Percentiles rank a stretch among this genome's conserved stretches.
These are phyloP conservation scores for Spialia ferax DNA, from an alignment of 2,888 invertebrate species.

Conservation along the genomic window DNA sequence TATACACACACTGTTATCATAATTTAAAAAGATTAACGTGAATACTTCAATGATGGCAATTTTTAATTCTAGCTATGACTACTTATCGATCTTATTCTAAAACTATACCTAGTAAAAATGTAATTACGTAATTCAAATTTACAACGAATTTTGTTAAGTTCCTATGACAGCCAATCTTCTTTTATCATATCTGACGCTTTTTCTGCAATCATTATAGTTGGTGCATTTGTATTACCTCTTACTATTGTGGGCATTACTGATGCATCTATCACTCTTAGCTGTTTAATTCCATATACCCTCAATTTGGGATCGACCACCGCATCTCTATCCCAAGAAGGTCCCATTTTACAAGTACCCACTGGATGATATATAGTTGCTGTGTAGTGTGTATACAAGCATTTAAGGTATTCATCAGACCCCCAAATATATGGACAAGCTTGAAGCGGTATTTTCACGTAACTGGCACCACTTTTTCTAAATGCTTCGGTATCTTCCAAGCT, in stretches of 20 bases:
- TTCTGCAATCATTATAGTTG: slow-evolving; percentile 95
- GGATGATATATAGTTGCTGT: slow-evolving; percentile 91
- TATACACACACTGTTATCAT: neutral
- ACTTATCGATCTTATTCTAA: neutral
- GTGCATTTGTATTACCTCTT: slow-evolving; percentile 93
- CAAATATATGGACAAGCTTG: slow-evolving; percentile 87
- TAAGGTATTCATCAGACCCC: slow-evolving; percentile 89
- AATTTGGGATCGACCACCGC: slow-evolving; percentile 90
- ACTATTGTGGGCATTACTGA: slow-evolving; percentile 89
- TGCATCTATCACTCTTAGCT: slow-evolving; percentile 89
- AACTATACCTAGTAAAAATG: neutral
- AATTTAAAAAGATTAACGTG: neutral
- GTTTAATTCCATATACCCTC: slow-evolving; percentile 87
- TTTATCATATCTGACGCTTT: slow-evolving; percentile 93
- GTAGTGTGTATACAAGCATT: slow-evolving; percentile 88
- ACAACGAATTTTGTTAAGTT: neutral
- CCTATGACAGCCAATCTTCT: slow-evolving; percentile 71
- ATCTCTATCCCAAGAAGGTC: slow-evolving; percentile 85
- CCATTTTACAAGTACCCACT: slow-evolving; percentile 91
- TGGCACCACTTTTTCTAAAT: slow-evolving; percentile 85
- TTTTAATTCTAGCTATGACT: neutral
- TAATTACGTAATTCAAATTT: neutral
- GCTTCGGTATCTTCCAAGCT: slow-evolving; percentile 87
- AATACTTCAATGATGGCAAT: slow-evolving; percentile 1
- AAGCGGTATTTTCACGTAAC: slow-evolving; percentile 84